Evolutionary conservation across 2,797 vertebrate species (phyloP).

Genomic region (Phoebastria nigripes): DNA sequence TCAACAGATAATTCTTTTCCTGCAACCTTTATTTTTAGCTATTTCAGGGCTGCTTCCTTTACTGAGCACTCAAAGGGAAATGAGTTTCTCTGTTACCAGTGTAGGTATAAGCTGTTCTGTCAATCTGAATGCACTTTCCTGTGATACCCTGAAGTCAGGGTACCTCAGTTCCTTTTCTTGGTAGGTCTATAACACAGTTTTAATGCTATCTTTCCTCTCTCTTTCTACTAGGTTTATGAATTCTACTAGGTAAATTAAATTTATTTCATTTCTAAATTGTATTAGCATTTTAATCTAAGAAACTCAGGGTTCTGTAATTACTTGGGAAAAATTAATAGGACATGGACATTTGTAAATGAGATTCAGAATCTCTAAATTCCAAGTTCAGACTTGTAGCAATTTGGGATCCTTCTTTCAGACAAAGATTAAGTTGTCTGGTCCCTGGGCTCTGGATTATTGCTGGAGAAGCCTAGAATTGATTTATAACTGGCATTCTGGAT

Average conservation of each 20-base stretch:
- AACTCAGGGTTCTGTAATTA: not conserved
- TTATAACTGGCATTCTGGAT: not conserved
- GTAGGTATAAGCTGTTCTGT: not conserved
- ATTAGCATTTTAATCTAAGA: not conserved
- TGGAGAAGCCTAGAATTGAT: not conserved
- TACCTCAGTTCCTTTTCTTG: not conserved
- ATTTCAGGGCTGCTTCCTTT: not conserved
- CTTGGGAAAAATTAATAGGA: not conserved
- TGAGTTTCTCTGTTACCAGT: not conserved
- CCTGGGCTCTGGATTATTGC: not conserved
- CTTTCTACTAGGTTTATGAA: not conserved
- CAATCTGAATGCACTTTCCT: not conserved
- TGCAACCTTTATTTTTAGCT: not conserved
- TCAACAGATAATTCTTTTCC: not conserved
- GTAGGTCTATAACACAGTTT: not conserved
- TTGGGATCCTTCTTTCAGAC: not conserved
- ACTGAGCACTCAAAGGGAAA: not conserved
- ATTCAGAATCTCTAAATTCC: not conserved
- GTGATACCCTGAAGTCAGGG: not conserved
- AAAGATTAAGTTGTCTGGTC: not conserved
- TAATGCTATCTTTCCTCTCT: not conserved
- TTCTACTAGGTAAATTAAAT: not conserved
- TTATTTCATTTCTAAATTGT: not conserved
- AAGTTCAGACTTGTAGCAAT: not conserved
- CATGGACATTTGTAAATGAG: not conserved